A percentile compares a stretch with the other conserved stretches of the same genome.
These are phyloP conservation scores for Dinocampus coccinellae DNA, from an alignment of 2,888 invertebrate genomes.

Conservation along the genomic window DNA sequence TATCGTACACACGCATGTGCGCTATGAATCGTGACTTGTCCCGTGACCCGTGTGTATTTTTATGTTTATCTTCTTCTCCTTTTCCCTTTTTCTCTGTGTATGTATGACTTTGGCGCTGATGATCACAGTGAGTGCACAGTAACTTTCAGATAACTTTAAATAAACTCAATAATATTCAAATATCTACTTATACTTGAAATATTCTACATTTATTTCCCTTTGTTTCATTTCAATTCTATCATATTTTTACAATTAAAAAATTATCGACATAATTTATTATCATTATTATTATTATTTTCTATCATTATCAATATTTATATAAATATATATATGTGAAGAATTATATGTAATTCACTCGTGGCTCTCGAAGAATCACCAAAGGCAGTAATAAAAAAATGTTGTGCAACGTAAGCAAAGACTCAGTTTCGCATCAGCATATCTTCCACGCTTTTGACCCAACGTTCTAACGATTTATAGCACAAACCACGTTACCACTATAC, in stretches of 20 bases:
- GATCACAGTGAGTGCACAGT: slow-evolving; percentile 15
- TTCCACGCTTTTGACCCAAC: slow-evolving; percentile 49
- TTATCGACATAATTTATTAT: neutral
- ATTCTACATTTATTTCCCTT: too few relatives aligned
- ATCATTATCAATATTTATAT: neutral
- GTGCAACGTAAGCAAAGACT: slow-evolving; percentile 31
- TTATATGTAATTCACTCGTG: slow-evolving; percentile 14
- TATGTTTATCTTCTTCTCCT: too few relatives aligned
- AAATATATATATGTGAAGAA: neutral
- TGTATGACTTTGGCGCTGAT: slow-evolving; percentile 32
- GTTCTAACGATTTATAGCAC: slow-evolving; percentile 48
- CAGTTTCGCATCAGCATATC: slow-evolving; percentile 39
- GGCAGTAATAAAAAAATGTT: slow-evolving; percentile 4
- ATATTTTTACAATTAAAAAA: neutral
- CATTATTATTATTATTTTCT: neutral
- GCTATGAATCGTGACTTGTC: slow-evolving; percentile 34
- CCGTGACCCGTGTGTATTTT: slow-evolving; percentile 35
- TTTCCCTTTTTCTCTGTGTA: too few relatives aligned
- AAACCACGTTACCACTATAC: slow-evolving; percentile 27
- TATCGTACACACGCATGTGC: slow-evolving; percentile 4
- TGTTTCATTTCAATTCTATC: neutral
- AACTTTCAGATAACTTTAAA: neutral
- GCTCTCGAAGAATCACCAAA: slow-evolving; percentile 3
- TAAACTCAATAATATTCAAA: neutral
- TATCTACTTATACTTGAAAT: neutral